Percentiles rank a stretch among this genome's conserved stretches.
Evolutionary conservation across 2,113 vertebrate genomes (phyloP).

Genomic region (Brienomyrus brachyistius): DNA sequence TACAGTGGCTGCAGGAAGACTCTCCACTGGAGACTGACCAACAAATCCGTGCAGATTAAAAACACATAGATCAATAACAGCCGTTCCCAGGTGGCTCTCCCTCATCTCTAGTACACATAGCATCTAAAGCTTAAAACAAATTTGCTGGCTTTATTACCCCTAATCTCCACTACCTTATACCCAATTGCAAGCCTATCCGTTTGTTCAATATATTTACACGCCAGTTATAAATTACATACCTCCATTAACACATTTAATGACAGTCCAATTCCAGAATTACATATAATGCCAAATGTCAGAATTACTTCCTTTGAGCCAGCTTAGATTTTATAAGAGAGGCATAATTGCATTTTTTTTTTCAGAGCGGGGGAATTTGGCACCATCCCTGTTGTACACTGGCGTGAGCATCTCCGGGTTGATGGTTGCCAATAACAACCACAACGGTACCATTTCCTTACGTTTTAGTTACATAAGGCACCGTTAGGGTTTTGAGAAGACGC

Average conservation of each 20-base stretch:
- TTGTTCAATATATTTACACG: neutral
- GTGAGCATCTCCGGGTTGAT: neutral
- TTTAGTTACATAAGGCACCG: neutral
- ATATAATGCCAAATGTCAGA: constrained; percentile 4
- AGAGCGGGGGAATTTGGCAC: neutral
- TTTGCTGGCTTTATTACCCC: neutral
- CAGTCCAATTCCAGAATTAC: neutral
- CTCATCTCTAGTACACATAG: neutral
- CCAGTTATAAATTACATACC: neutral
- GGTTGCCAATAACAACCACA: neutral
- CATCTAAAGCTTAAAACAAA: neutral
- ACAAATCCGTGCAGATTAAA: neutral
- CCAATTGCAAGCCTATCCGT: neutral
- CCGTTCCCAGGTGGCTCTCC: neutral
- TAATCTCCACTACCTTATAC: neutral
- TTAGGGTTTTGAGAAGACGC: neutral
- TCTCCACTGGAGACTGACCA: neutral
- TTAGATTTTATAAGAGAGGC: neutral
- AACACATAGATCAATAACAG: neutral
- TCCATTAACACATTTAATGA: neutral
- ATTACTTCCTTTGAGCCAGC: neutral
- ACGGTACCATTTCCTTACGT: neutral
- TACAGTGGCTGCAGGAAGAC: neutral
- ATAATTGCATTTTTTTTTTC: neutral
- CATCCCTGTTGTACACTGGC: neutral